Evolutionary conservation across 2,888 invertebrate genomes (phyloP).

Genomic region (Himalopsyche kuldschensis): DNA sequence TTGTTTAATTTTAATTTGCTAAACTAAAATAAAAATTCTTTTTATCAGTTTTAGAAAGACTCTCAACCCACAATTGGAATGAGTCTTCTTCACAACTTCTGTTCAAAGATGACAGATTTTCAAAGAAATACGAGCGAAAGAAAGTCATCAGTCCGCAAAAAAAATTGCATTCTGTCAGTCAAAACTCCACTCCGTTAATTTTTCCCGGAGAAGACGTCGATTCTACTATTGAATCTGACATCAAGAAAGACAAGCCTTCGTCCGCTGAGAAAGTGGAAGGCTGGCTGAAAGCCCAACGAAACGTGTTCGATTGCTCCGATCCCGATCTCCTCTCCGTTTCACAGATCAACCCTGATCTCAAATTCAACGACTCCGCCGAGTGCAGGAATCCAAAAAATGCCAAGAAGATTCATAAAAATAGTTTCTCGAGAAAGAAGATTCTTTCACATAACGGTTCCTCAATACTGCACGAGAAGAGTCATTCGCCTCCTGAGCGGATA

Average conservation of each 20-base stretch:
- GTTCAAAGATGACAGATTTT: slow-evolving; percentile 26
- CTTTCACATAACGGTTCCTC: background rate
- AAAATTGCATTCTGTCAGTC: slow-evolving; percentile 27
- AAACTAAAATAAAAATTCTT: too few relatives aligned
- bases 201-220: slow-evolving; percentile 26
- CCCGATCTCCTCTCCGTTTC: slow-evolving; percentile 3
- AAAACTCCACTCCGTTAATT: slow-evolving; percentile 4
- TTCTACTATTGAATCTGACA: too few relatives aligned
- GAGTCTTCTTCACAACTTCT: slow-evolving; percentile 22
- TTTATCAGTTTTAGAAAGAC: slow-evolving; percentile 6
- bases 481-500: background rate
- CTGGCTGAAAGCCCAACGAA: background rate
- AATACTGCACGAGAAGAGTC: background rate
- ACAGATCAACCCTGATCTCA: background rate
- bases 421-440: background rate
- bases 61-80: background rate
- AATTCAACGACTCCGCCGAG: too few relatives aligned
- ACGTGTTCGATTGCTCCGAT: background rate
- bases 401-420: too few relatives aligned
- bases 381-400: too few relatives aligned
- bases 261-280: too few relatives aligned
- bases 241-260: too few relatives aligned
- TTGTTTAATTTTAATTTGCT: too few relatives aligned
- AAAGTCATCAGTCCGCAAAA: background rate
- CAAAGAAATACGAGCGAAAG: slow-evolving; percentile 28